Conservation (phyloP, 2,113 vertebrate genomes). For the Pollimyrus isidori region DNA sequence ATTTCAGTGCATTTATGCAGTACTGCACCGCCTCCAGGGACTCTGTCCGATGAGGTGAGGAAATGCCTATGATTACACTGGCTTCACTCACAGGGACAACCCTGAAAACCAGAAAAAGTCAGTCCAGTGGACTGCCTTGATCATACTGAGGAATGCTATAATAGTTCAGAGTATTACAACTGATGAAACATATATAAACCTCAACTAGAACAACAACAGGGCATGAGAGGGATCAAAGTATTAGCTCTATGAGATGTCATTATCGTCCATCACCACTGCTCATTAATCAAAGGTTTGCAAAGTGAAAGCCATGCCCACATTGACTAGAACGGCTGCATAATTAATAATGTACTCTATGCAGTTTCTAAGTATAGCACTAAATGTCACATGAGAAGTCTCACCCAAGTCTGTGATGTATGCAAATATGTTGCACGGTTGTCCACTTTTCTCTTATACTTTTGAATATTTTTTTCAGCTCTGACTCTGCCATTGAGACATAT, state of each 20-base stretch:
- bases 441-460: conserved; percentile 68
- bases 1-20: conserved; percentile 76
- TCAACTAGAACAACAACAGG: background rate
- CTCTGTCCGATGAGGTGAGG: conserved; percentile 77
- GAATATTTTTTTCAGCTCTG: conserved; percentile 76
- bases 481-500: conserved; percentile 79
- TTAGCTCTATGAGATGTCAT: background rate
- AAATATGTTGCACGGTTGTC: conserved; percentile 71
- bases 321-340: background rate
- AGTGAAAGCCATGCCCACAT: background rate
- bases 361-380: background rate
- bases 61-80: conserved; percentile 79
- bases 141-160: background rate
- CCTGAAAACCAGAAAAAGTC: conserved; percentile 43
- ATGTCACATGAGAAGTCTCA: conserved; percentile 44
- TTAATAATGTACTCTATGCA: background rate
- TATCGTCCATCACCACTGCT: background rate
- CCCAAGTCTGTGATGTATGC: conserved; percentile 83
- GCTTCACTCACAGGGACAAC: conserved; percentile 80
- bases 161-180: background rate
- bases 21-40: conserved; percentile 75
- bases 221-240: background rate
- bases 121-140: conserved; percentile 12
- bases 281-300: background rate
- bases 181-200: background rate